Conservation (phyloP, 1,140 invertebrate genomes). For the Orussus abietinus region DNA sequence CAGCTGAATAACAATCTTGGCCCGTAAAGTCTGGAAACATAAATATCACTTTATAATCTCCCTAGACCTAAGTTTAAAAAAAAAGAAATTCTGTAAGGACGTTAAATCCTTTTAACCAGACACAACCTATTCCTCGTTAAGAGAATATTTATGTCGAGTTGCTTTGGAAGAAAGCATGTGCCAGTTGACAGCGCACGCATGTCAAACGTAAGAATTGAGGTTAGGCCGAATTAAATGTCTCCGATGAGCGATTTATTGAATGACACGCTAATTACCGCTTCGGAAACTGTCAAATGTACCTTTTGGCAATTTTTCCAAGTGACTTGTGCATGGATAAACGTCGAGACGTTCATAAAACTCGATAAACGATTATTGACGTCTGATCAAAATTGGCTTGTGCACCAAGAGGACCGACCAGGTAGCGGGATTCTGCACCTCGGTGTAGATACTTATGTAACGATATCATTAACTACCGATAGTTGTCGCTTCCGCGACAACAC, state of each 20-base stretch:
- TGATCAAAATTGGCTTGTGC: too few species aligned
- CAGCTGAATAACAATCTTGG: conserved; percentile 9
- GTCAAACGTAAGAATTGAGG: neutral
- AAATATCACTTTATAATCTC: neutral
- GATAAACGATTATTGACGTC: neutral
- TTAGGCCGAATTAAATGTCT: neutral
- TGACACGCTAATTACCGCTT: neutral
- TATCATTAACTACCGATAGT: too few species aligned
- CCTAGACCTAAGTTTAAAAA: neutral
- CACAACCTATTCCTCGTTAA: neutral
- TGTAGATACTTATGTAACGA: too few species aligned
- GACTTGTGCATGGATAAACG: neutral
- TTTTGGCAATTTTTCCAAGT: neutral
- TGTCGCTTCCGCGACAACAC: too few species aligned
- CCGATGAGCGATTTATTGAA: neutral
- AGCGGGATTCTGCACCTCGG: too few species aligned
- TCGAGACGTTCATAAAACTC: neutral
- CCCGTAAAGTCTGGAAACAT: conserved; percentile 18
- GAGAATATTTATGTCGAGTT: neutral
- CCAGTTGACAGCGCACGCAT: neutral
- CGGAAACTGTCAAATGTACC: neutral
- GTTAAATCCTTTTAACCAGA: neutral
- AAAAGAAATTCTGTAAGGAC: neutral
- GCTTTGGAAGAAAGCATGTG: neutral
- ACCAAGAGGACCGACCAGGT: too few species aligned